Percentiles rank a stretch among this genome's conserved stretches.
phyloP scores from a whole-genome alignment of 2,113 vertebrate genomes.

The Lamprotornis superbus region DNA sequence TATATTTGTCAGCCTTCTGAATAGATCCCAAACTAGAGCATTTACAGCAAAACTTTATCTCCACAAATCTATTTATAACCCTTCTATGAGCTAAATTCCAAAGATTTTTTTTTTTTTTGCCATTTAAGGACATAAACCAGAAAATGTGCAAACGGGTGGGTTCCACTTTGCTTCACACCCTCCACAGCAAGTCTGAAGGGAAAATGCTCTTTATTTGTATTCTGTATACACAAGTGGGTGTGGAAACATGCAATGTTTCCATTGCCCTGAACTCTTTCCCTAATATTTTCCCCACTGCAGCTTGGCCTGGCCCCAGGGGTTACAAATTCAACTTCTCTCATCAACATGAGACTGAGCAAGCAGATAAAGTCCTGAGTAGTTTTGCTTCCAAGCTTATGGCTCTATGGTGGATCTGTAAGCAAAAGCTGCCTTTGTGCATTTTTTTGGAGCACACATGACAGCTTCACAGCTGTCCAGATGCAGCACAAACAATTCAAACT shows the following conservation, averaged over 20 bases:
- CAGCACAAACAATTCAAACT: neutral
- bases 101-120: neutral
- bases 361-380: neutral
- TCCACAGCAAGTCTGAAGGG: neutral
- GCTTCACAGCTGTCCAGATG: neutral
- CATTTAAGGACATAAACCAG: constrained; percentile 56
- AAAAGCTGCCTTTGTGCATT: neutral
- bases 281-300: constrained; percentile 43
- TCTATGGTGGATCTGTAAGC: neutral
- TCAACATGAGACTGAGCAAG: neutral
- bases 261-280: constrained; percentile 30
- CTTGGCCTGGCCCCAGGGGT: neutral
- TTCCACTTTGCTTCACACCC: constrained; percentile 27
- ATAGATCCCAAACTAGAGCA: neutral
- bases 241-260: constrained; percentile 53
- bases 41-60: constrained; percentile 38
- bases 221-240: constrained; percentile 40
- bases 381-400: neutral
- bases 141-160: constrained; percentile 23
- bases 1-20: neutral
- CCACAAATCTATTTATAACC: constrained; percentile 28
- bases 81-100: constrained; percentile 39
- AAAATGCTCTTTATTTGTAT: constrained; percentile 31
- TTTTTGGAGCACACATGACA: neutral
- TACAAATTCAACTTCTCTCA: neutral